A percentile compares a stretch with the other conserved stretches of the same genome.
Evolutionary conservation across 2,797 vertebrate genomes (phyloP).

Genomic region (Holocentrus rufus): DNA sequence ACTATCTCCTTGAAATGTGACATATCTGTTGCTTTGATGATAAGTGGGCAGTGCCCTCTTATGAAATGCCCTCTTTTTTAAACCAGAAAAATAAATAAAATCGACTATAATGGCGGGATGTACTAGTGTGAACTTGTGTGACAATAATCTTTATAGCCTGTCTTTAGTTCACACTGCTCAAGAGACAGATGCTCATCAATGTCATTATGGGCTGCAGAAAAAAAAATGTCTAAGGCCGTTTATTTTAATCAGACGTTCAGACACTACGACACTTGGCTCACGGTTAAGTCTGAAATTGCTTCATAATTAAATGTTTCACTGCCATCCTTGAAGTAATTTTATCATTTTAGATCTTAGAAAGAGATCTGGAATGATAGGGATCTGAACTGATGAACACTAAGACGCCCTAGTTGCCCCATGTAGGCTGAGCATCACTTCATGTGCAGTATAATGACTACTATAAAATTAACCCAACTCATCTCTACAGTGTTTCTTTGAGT

Average conservation of each 20-base stretch:
- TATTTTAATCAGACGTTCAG: conserved; percentile 51
- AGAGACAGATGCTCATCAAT: conserved; percentile 45
- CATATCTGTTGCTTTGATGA: conserved; percentile 41
- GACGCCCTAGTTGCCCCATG: background rate
- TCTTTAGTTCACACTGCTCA: conserved; percentile 33
- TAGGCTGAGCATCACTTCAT: conserved; percentile 2
- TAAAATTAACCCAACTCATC: conserved; percentile 20
- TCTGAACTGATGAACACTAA: conserved; percentile 21
- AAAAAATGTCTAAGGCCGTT: conserved; percentile 38
- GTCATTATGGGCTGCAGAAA: conserved; percentile 48
- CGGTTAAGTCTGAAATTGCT: conserved; percentile 37
- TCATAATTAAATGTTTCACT: conserved; percentile 7
- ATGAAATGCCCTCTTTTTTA: background rate
- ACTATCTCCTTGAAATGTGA: conserved; percentile 30
- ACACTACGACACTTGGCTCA: conserved; percentile 17
- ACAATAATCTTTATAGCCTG: conserved; percentile 8
- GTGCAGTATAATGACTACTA: conserved; percentile 18
- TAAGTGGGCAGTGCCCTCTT: background rate
- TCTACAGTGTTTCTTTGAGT: conserved; percentile 15
- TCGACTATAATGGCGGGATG: background rate
- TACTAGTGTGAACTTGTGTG: background rate
- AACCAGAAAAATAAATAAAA: conserved; percentile 19
- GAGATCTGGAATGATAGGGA: conserved; percentile 21
- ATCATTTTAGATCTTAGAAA: background rate
- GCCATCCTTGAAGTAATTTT: conserved; percentile 15